Evolutionary conservation across 2,113 vertebrate genomes (phyloP), one percentile per base, ranked within the genome.

Genomic region (Cygnus buccinator): DNA sequence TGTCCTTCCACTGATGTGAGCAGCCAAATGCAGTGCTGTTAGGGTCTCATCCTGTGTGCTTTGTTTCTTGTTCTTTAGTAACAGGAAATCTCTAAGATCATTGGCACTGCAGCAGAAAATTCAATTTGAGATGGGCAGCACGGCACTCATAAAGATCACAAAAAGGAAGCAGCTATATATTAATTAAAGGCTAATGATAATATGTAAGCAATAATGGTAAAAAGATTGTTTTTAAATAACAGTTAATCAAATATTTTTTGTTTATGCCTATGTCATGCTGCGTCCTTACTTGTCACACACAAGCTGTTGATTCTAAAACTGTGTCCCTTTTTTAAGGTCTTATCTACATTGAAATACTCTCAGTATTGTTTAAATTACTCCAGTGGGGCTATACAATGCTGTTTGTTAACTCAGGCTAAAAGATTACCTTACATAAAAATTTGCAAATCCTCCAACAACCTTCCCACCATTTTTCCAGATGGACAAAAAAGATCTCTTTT

Each of bases 41-140:
- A 79, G 44, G 7, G 6, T 86, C 52, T 70, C 31, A 71, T 59
- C 16, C 37, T 1, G 0, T 55, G 52, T 74, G 28, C 44, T 93
- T 59, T 78, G 48, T 52, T 92, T 84, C 65, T 80, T 59, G 29
- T 46, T 88, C 58, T 87, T 91, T 62, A 87, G 59, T 85, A 55
- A 77, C 39, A 86, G 78, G 72, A 96, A 88, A 81, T 85, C 12
- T 43, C 50, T 82, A 44, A 75, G 84, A 62, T 77, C 39, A 44
- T 58, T 43, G 75, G 37, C 44, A 59, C 79, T 77, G n/a, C 39
- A 33, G 35, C 70, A 58, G 54, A 71, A 91, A 95, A 95, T 96
- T 76, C 39, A 94, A 79, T 93, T 66, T 83, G 58, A 68, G 50
- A 43, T 72, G 46, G 76, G 31, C 63, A 91, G 41, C 22, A 48